Conservation (phyloP, 2,888 invertebrate species). For the Syritta pipiens region DNA sequence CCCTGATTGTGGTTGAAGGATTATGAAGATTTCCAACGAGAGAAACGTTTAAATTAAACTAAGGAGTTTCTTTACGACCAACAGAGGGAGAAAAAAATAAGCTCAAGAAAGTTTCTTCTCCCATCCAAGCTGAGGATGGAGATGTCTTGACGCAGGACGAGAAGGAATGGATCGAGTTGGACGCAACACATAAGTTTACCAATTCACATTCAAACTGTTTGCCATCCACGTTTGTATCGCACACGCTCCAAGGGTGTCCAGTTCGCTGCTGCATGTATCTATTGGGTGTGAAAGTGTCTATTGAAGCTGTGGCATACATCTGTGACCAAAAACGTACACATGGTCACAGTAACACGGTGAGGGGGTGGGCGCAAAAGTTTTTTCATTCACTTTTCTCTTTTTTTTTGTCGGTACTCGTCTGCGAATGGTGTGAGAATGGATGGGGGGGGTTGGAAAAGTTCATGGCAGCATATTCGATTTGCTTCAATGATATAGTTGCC, state of each 20-base stretch:
- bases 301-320: conserved; percentile 62
- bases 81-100: background rate
- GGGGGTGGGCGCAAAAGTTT: conserved; percentile 27
- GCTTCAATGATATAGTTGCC: conserved; percentile 61
- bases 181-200: conserved; percentile 59
- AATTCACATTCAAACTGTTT: conserved; percentile 61
- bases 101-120: conserved; percentile 45
- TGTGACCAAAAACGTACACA: conserved; percentile 62
- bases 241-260: conserved; percentile 6
- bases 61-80: conserved; percentile 27
- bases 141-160: conserved; percentile 23
- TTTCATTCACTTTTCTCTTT: background rate
- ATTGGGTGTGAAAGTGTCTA: conserved; percentile 59
- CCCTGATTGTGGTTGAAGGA: conserved; percentile 59
- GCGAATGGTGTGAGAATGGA: conserved; percentile 5
- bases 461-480: conserved; percentile 60
- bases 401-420: background rate
- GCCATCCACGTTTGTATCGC: conserved; percentile 55
- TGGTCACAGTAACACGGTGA: conserved; percentile 28
- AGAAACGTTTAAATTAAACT: conserved; percentile 68
- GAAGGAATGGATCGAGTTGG: conserved; percentile 33
- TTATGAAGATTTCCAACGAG: conserved; percentile 67
- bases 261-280: conserved; percentile 39
- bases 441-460: conserved; percentile 20
- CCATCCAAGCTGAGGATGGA: background rate